A percentile compares a stretch with the other conserved stretches of the same genome.
These are phyloP conservation scores for Panagrolaimus sp. DNA, from an alignment of 1,140 invertebrate genomes.

Conservation along the genomic window DNA sequence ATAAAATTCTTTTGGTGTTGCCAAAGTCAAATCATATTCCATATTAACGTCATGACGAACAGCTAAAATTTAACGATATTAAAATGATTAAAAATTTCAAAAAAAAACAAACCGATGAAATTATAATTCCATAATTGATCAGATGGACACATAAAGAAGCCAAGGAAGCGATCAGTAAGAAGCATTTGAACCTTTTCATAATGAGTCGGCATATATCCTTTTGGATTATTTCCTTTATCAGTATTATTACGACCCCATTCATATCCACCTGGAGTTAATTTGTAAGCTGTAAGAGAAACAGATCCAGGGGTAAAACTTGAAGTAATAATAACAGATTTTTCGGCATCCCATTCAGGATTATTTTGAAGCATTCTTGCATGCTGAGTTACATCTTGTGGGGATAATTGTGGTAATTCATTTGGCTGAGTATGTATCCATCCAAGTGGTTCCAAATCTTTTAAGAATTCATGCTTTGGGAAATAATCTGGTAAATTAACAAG, in stretches of 20 bases:
- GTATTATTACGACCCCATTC: conserved; percentile 98
- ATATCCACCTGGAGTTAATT: conserved; percentile 91
- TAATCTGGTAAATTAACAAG: conserved; percentile 85
- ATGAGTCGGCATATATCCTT: conserved; percentile 94
- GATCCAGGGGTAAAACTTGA: conserved; percentile 96
- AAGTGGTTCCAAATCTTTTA: conserved; percentile 81
- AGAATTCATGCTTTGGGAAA: conserved; percentile 84
- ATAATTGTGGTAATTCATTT: conserved; percentile 94
- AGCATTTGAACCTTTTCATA: conserved; percentile 99
- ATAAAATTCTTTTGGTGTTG: conserved; percentile 98
- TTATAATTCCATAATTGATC: conserved; percentile 99
- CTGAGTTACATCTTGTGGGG: conserved; percentile 92
- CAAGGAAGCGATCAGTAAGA: conserved; percentile 90
- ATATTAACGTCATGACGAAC: conserved; percentile 94
- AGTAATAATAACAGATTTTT: conserved; percentile 97
- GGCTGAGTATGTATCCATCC: conserved; percentile 89
- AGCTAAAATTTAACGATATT: no score
- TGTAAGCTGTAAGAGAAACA: conserved; percentile 93
- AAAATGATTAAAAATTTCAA: no score
- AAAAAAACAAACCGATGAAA: no score
- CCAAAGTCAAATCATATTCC: conserved; percentile 92
- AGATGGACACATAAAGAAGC: conserved; percentile 96
- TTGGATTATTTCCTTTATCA: conserved; percentile 96
- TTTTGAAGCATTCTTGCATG: conserved; percentile 94
- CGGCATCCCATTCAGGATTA: conserved; percentile 93